Percentiles rank a stretch among this genome's conserved stretches.
Evolutionary conservation across 2,113 vertebrate species (phyloP).

Genomic region (Phocoena sinus): DNA sequence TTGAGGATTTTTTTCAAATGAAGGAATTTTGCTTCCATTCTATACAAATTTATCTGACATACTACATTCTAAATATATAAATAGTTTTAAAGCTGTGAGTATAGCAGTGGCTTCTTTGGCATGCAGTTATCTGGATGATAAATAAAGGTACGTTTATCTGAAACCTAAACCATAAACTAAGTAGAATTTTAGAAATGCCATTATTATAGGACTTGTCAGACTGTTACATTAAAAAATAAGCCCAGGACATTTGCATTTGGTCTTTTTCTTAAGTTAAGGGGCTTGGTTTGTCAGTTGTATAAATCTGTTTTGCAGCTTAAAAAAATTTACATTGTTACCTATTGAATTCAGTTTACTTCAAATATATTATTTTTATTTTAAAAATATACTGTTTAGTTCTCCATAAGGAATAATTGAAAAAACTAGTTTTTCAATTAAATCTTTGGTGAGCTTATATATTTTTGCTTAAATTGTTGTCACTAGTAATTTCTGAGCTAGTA

Average conservation of each 20-base stretch:
- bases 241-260: not conserved
- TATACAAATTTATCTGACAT: not conserved
- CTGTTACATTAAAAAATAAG: slow-evolving; percentile 7
- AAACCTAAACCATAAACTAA: not conserved
- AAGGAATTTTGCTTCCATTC: not conserved
- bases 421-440: not conserved
- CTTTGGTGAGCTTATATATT: not conserved
- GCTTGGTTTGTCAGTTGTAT: not conserved
- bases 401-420: not conserved
- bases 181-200: not conserved
- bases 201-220: not conserved
- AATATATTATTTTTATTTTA: not conserved
- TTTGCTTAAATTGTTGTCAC: slow-evolving; percentile 9
- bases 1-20: not conserved
- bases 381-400: not conserved
- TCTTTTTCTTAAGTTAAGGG: not conserved
- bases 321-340: not conserved
- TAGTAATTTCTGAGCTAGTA: not conserved
- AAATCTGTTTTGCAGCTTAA: not conserved
- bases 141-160: not conserved
- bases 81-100: not conserved
- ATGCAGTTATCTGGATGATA: not conserved
- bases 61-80: not conserved
- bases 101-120: not conserved
- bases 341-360: not conserved